phyloP scores from a whole-genome alignment of 2,797 vertebrate genomes.

The Melanotaenia trifasciata region DNA sequence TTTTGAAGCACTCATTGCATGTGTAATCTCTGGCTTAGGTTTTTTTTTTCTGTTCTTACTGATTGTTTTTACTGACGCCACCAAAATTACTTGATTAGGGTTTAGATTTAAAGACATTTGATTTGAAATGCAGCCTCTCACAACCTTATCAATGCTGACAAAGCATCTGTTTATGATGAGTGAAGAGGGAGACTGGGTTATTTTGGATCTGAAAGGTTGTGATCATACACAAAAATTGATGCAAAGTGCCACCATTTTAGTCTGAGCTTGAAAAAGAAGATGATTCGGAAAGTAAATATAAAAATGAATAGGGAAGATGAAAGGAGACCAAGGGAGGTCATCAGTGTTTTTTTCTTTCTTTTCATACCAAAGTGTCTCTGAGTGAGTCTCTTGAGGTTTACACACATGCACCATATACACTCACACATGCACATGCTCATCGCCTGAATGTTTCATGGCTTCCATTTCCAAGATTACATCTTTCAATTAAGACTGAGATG shows the following conservation, averaged over 20 bases:
- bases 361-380: constrained; percentile 44
- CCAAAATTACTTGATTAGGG: background rate
- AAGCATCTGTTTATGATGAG: background rate
- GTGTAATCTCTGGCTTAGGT: too few species aligned
- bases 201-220: background rate
- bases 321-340: constrained; percentile 34
- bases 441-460: constrained; percentile 70
- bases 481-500: constrained; percentile 79
- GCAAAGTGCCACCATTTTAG: background rate
- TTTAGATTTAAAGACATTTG: background rate
- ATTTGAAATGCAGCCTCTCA: background rate
- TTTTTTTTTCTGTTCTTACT: too few species aligned
- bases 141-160: background rate
- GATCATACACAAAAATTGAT: background rate
- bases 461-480: constrained; percentile 79
- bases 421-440: constrained; percentile 12
- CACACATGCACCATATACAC: constrained; percentile 26
- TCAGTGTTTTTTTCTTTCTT: constrained; percentile 6
- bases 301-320: constrained; percentile 11
- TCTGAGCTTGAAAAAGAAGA: background rate
- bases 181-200: background rate
- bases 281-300: constrained; percentile 3
- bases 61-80: too few species aligned
- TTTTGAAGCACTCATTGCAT: too few species aligned
- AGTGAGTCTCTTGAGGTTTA: constrained; percentile 55